Conservation (phyloP, 2,113 vertebrate species). For the Stegostoma tigrinum region DNA sequence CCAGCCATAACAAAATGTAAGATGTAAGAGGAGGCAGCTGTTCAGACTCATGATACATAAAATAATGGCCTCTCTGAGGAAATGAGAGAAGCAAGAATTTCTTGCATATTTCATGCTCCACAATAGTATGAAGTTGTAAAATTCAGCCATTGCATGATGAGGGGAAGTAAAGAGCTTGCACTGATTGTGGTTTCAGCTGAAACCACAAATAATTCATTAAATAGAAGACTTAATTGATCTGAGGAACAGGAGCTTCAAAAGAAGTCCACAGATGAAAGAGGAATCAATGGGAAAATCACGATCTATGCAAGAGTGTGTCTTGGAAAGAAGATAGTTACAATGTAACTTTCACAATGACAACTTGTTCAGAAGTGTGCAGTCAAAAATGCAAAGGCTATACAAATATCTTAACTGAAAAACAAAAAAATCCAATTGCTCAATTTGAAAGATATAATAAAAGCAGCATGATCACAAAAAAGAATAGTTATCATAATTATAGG, state of each 20-base stretch:
- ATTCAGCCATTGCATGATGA: neutral
- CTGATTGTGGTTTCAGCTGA: neutral
- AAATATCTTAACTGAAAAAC: neutral
- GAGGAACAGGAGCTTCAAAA: neutral
- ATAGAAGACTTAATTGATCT: neutral
- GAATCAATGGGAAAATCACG: neutral
- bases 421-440: neutral
- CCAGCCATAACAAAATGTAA: neutral
- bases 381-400: neutral
- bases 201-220: neutral
- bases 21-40: neutral
- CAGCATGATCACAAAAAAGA: neutral
- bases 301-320: neutral
- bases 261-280: neutral
- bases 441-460: neutral
- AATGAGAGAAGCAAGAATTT: neutral
- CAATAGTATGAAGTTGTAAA: neutral
- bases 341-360: neutral
- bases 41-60: neutral
- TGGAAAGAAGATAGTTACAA: neutral
- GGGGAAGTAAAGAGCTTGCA: neutral
- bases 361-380: neutral
- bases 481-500: neutral
- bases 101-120: neutral
- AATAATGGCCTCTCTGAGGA: neutral